Base-by-base conservation (phyloP, 1,140 invertebrate species). In the Sweltsa coloradensis region DNA sequence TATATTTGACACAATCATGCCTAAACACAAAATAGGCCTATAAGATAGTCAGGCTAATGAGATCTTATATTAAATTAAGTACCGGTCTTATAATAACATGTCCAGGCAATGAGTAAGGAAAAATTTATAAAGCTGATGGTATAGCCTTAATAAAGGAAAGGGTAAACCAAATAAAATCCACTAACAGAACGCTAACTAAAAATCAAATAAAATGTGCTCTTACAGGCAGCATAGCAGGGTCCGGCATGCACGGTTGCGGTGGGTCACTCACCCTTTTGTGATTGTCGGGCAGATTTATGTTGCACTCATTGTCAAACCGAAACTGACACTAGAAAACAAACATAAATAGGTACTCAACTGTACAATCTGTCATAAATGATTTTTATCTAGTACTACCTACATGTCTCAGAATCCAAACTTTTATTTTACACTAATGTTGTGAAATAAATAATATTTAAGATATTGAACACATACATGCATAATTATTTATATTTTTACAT, bases 221-320 rank as follows among this genome's bases (percentile, higher is more conserved):
- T 75, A 78, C 74, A 69, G 72, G 61, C 57, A 66, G 59, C 57
- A 69, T 63, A 66, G 62, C 65, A 68, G 70, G 67, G 64, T 69
- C 68, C 62, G 60, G 56, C 68, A 70, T 45, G 43, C 43, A 45
- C 23, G 21, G 36, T 39, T 41, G 46, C 46, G 23, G 23, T n/a
- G 31, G 29, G 60, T 75, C 74, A 87, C 85, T 89, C 84, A 93
- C 89, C 85, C 87, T 78, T 79, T 87, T 88, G 72, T 91, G 85
- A 75, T 90, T 90, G 72, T 94, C 90, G 67, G 89, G 89, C 62
- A 95, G 76, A 73, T 86, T 88, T 67, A 93, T 78, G 72, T 89
- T 85, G 75, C 89, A 93, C 75, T 97, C 94, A 75, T 95, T 96
- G 75, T 95, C 91, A 76, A 96, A 97, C 62, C 91, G 83, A 75